These are phyloP conservation scores for Drosophila imparisetae DNA, from an alignment of 2,888 invertebrate species.

Conservation along the genomic window DNA sequence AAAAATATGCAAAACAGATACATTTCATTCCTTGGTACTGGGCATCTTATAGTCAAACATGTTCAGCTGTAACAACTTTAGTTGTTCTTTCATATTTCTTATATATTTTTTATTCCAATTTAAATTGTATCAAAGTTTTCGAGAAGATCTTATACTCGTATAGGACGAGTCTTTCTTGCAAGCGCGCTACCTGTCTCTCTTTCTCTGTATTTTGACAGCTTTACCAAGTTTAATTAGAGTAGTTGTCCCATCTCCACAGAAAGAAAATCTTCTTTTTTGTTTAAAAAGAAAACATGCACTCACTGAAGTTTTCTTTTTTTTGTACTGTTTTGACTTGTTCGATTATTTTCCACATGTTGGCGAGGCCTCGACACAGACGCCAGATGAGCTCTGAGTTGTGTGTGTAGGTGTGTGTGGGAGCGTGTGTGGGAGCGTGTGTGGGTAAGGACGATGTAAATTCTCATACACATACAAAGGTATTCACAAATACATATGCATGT, in stretches of 20 bases:
- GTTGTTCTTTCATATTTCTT: constrained; percentile 7
- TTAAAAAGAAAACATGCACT: constrained; percentile 38
- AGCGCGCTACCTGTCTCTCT: constrained; percentile 1
- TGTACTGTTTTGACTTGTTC: constrained; percentile 49
- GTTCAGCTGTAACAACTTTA: background rate
- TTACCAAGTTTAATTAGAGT: constrained; percentile 68
- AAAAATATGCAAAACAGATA: background rate
- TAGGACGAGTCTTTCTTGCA: constrained; percentile 2
- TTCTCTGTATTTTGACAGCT: constrained; percentile 66
- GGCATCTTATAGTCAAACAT: background rate
- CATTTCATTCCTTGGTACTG: background rate
- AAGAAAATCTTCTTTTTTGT: constrained; percentile 31
- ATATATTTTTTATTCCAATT: constrained; percentile 50
- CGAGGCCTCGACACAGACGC: constrained; percentile 66
- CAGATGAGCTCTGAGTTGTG: constrained; percentile 62
- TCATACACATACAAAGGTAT: constrained; percentile 53
- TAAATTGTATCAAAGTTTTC: constrained; percentile 51
- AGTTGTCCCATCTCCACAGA: constrained; percentile 39
- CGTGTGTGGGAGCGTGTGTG: constrained; percentile 9
- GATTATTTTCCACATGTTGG: constrained; percentile 73
- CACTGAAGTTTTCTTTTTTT: constrained; percentile 42
- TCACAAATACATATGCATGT: constrained; percentile 22
- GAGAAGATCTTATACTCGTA: constrained; percentile 5
- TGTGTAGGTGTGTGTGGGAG: background rate
- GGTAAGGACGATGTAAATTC: constrained; percentile 63